Percentiles rank a stretch among this genome's conserved stretches.
phyloP scores from a whole-genome alignment of 2,888 invertebrate genomes.

The Drymonia ruficornis region DNA sequence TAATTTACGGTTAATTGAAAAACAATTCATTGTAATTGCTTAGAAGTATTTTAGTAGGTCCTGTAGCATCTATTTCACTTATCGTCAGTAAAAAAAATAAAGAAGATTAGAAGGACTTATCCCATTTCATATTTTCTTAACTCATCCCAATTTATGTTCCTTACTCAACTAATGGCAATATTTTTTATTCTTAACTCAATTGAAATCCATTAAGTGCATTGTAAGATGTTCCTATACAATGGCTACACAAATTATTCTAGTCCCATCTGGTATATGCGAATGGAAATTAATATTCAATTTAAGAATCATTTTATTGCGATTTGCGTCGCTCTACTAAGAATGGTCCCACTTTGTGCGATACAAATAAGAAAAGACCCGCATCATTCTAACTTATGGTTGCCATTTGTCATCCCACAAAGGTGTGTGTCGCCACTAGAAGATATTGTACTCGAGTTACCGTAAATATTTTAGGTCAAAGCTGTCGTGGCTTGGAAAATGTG shows the following conservation, averaged over 20 bases:
- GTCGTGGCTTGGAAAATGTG: neutral
- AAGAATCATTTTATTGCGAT: slow-evolving; percentile 3
- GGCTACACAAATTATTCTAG: neutral
- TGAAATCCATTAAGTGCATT: no score
- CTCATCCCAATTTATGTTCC: no score
- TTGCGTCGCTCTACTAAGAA: neutral
- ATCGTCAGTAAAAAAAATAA: no score
- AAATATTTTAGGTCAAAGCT: neutral
- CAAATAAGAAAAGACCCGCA: slow-evolving; percentile 34
- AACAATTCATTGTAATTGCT: no score
- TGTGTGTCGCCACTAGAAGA: slow-evolving; percentile 9
- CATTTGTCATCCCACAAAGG: slow-evolving; percentile 45
- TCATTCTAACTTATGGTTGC: slow-evolving; percentile 40
- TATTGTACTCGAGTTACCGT: neutral
- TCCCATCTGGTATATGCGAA: neutral
- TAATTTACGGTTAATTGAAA: no score
- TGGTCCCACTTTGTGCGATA: slow-evolving; percentile 8
- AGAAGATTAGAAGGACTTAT: no score
- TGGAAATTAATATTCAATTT: slow-evolving; percentile 4
- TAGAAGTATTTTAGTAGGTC: no score
- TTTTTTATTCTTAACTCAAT: no score
- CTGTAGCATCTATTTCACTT: no score
- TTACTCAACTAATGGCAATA: no score
- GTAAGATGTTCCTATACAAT: no score
- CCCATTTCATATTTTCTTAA: no score